These are phyloP conservation scores for Cephus nigrinus DNA, from an alignment of 2,888 invertebrate species.

Conservation along the genomic window DNA sequence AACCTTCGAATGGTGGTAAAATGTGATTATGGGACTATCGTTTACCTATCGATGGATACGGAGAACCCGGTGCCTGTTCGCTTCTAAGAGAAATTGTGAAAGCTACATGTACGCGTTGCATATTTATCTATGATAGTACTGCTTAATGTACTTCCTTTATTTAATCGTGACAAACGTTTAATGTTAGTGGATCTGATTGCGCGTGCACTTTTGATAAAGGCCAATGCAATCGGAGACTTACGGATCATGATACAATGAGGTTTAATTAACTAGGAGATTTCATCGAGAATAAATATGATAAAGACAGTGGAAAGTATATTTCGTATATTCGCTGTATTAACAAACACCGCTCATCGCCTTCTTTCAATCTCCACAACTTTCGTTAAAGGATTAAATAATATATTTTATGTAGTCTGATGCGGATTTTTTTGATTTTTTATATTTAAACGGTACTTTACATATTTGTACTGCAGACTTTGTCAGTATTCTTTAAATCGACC, in stretches of 20 bases:
- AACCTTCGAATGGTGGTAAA: not conserved
- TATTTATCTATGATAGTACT: not conserved
- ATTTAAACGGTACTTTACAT: too few relatives aligned
- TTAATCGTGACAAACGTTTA: not conserved
- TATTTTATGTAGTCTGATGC: too few relatives aligned
- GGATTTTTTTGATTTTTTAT: too few relatives aligned
- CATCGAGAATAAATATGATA: not conserved
- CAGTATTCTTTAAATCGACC: too few relatives aligned
- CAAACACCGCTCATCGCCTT: slow-evolving; percentile 24
- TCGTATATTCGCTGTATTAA: too few relatives aligned
- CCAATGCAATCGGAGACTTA: not conserved
- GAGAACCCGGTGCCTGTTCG: not conserved
- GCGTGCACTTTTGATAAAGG: not conserved
- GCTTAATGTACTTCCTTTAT: not conserved
- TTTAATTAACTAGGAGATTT: not conserved
- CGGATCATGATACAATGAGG: not conserved
- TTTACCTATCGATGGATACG: not conserved
- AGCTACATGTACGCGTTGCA: not conserved
- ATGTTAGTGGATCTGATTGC: not conserved
- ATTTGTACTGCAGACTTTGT: too few relatives aligned
- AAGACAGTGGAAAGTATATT: not conserved
- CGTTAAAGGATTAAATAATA: too few relatives aligned
- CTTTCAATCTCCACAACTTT: not conserved
- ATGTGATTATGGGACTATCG: not conserved
- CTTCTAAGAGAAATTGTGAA: not conserved